These are phyloP conservation scores for Gavia stellata DNA, from an alignment of 2,113 vertebrate genomes.

Conservation along the genomic window DNA sequence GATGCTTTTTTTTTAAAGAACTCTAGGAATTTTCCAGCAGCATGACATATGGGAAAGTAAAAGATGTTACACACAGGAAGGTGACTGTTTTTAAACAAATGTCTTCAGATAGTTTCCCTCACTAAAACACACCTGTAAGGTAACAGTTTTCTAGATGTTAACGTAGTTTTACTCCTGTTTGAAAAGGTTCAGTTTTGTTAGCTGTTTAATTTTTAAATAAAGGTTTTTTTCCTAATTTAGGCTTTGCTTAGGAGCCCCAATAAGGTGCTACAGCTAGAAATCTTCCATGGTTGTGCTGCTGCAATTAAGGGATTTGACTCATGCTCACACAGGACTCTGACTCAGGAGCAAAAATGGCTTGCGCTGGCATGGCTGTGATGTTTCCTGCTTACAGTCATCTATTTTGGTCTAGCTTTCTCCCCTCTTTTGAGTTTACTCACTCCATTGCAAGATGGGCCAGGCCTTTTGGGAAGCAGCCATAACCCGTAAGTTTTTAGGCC, in stretches of 20 bases:
- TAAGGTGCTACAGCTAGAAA: not conserved
- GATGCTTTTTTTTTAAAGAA: not conserved
- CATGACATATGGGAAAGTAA: not conserved
- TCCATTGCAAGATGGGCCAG: not conserved
- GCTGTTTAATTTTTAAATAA: not conserved
- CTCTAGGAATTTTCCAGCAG: not conserved
- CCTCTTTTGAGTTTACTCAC: not conserved
- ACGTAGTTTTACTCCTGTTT: not conserved
- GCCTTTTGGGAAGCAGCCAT: not conserved
- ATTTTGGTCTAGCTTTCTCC: constrained; percentile 9
- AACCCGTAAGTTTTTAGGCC: not conserved
- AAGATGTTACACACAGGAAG: not conserved
- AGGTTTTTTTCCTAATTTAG: not conserved
- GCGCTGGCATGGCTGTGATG: not conserved
- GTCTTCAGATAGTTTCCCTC: not conserved
- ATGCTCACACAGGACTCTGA: constrained; percentile 4
- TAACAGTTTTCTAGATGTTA: not conserved
- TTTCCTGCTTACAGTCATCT: not conserved
- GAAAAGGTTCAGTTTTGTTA: not conserved
- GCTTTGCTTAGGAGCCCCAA: not conserved
- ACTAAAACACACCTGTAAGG: not conserved
- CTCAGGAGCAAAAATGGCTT: not conserved
- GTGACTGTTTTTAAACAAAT: not conserved
- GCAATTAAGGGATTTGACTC: constrained; percentile 23
- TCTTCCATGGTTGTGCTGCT: not conserved